These are phyloP conservation scores for Tokudaia muenninki DNA, from an alignment of 2,797 vertebrate genomes.

Conservation along the genomic window DNA sequence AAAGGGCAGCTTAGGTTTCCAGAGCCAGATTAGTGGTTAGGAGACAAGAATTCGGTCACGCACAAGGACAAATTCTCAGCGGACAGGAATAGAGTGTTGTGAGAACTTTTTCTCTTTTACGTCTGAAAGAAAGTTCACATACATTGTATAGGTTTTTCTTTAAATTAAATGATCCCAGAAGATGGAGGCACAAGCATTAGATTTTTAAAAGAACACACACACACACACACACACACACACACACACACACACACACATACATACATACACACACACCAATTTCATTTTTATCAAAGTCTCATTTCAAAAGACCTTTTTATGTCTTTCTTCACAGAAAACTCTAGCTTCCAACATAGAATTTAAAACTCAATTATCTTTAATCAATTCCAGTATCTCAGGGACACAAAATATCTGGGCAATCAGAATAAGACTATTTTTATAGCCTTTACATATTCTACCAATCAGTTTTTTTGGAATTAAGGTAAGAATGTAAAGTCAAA, in stretches of 20 bases:
- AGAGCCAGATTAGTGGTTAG: conserved; percentile 9
- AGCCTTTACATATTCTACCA: background rate
- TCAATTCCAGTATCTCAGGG: background rate
- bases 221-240: background rate
- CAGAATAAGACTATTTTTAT: background rate
- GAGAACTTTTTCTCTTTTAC: background rate
- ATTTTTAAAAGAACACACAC: conserved; percentile 39
- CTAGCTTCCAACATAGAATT: conserved; percentile 11
- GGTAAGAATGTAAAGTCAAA: background rate
- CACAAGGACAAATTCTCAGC: background rate
- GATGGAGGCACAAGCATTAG: background rate
- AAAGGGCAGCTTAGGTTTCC: conserved; percentile 12
- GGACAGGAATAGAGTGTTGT: background rate
- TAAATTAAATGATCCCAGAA: background rate
- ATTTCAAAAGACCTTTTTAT: background rate
- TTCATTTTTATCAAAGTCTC: background rate
- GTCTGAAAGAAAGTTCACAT: background rate
- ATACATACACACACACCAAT: no score
- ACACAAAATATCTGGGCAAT: background rate
- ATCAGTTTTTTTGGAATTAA: background rate
- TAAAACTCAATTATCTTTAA: conserved; percentile 17
- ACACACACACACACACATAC: background rate
- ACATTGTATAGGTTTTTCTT: background rate
- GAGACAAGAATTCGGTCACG: background rate
- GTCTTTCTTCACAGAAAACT: conserved; percentile 2